Conservation (phyloP, 2,113 vertebrate genomes). For the Peromyscus leucopus region DNA sequence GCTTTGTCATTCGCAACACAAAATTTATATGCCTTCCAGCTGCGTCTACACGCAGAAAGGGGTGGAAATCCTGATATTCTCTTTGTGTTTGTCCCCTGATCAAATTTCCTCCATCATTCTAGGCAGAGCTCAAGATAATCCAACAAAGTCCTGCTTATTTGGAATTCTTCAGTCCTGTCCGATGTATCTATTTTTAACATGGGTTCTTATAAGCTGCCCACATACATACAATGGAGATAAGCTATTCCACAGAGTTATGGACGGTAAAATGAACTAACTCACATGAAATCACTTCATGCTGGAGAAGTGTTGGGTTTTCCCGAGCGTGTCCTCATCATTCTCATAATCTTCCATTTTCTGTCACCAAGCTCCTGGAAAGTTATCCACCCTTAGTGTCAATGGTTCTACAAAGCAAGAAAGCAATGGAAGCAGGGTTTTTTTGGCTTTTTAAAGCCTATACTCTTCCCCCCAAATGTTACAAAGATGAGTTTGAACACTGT, state of each 20-base stretch:
- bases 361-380: constrained; percentile 12
- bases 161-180: background rate
- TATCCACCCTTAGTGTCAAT: constrained; percentile 17
- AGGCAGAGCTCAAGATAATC: constrained; percentile 13
- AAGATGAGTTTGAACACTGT: constrained; percentile 28
- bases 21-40: constrained; percentile 18
- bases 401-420: constrained; percentile 35
- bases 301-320: background rate
- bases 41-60: background rate
- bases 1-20: constrained; percentile 29
- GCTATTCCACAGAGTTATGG: constrained; percentile 27
- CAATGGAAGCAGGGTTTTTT: background rate
- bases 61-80: background rate
- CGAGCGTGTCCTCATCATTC: background rate
- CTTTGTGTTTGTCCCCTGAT: background rate
- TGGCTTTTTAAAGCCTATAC: background rate
- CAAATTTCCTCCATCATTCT: constrained; percentile 42
- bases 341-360: constrained; percentile 46
- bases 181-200: background rate
- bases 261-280: constrained; percentile 53
- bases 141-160: constrained; percentile 31
- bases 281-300: background rate
- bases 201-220: constrained; percentile 15
- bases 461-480: constrained; percentile 24
- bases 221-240: constrained; percentile 11